These are phyloP conservation scores for Drosophila tani DNA, from an alignment of 1,140 invertebrate species.

Conservation along the genomic window DNA sequence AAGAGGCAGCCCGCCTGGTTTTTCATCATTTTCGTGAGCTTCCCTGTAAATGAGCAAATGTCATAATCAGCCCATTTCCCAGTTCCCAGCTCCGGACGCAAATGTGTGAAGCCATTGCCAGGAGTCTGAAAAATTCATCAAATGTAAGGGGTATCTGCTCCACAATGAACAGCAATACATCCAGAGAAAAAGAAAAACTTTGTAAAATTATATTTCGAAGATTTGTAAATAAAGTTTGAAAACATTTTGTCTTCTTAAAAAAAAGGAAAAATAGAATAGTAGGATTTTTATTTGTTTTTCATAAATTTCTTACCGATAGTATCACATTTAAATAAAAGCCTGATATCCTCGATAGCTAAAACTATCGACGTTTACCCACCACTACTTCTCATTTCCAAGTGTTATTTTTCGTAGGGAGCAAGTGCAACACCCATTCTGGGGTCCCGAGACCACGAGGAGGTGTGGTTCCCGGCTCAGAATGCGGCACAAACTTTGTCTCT, in stretches of 20 bases:
- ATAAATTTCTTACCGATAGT: not conserved
- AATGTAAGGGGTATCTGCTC: not conserved
- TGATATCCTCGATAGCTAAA: not conserved
- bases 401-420: constrained; percentile 2
- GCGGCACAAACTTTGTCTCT: constrained; percentile 60
- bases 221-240: not conserved
- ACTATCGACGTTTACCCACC: not conserved
- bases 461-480: constrained; percentile 16
- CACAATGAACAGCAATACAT: not conserved
- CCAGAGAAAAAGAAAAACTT: not conserved
- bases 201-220: not conserved
- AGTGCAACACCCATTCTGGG: constrained; percentile 7
- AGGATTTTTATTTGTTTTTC: not conserved
- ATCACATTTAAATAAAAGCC: not conserved
- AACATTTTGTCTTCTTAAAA: not conserved
- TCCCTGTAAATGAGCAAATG: constrained; percentile 40
- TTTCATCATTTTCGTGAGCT: constrained; percentile 21
- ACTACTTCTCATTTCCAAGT: constrained; percentile 1
- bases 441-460: constrained; percentile 28
- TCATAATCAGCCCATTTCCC: constrained; percentile 36
- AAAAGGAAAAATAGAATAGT: not conserved
- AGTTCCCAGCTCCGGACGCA: constrained; percentile 6
- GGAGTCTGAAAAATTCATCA: constrained; percentile 3
- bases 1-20: not conserved
- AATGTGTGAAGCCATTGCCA: constrained; percentile 12